Evolutionary conservation across 1,140 invertebrate genomes (phyloP).

Genomic region (Pinna nobilis): DNA sequence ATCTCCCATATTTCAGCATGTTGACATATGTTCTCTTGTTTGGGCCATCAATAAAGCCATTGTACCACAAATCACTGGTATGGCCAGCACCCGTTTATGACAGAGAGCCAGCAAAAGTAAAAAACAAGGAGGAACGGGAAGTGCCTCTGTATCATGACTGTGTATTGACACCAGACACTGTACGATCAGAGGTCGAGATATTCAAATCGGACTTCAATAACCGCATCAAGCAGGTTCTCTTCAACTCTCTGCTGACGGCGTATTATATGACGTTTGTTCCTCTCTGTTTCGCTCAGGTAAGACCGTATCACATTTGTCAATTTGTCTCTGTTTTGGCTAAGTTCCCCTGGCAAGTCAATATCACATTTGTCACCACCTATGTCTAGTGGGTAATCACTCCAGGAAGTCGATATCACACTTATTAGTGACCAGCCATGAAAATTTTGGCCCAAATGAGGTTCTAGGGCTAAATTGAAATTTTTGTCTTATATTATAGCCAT

Average conservation of each 20-base stretch:
- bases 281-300: slow-evolving; percentile 89
- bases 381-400: too few species aligned
- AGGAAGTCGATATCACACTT: too few species aligned
- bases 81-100: slow-evolving; percentile 63
- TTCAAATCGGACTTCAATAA: slow-evolving; percentile 91
- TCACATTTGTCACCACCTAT: too few species aligned
- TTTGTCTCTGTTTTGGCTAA: neutral
- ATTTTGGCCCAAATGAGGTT: too few species aligned
- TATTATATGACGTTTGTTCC: slow-evolving; percentile 95
- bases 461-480: too few species aligned
- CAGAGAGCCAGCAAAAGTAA: slow-evolving; percentile 31
- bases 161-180: slow-evolving; percentile 75
- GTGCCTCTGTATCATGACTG: slow-evolving; percentile 75
- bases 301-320: slow-evolving; percentile 10
- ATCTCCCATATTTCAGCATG: slow-evolving; percentile 77
- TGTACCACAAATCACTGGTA: slow-evolving; percentile 68
- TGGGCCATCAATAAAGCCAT: slow-evolving; percentile 76
- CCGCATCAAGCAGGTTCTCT: slow-evolving; percentile 91
- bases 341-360: too few species aligned
- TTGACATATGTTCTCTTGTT: slow-evolving; percentile 91
- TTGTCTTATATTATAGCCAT: too few species aligned
- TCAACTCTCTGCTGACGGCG: slow-evolving; percentile 90
- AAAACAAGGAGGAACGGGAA: slow-evolving; percentile 41
- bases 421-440: too few species aligned
- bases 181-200: slow-evolving; percentile 89